Percentiles rank a stretch among this genome's conserved stretches.
phyloP scores from a whole-genome alignment of 2,113 vertebrate species.

The Carassius gibelio region DNA sequence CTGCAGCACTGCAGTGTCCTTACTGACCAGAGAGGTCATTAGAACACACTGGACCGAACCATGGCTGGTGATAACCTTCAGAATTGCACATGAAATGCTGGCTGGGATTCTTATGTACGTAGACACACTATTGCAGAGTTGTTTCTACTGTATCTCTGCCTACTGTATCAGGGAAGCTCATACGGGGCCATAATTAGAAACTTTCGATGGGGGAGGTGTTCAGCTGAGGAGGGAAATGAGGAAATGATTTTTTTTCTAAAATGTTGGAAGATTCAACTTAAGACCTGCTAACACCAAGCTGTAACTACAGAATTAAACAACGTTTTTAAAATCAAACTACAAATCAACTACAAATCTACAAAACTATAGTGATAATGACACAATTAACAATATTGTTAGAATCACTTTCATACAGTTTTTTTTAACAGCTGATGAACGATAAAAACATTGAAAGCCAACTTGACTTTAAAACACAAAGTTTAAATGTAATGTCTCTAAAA shows the following conservation, averaged over 20 bases:
- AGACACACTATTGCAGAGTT: not conserved
- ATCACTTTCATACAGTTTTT: not conserved
- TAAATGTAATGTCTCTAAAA: not conserved
- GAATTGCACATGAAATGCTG: not conserved
- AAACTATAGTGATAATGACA: not conserved
- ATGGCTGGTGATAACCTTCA: not conserved
- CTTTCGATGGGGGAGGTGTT: not conserved
- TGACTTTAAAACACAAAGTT: not conserved
- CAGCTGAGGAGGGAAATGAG: not conserved
- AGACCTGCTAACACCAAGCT: not conserved
- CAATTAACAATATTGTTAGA: not conserved
- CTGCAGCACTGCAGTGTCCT: not conserved
- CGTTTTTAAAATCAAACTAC: no score
- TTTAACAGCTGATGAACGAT: not conserved
- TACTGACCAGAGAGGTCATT: not conserved
- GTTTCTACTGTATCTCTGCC: constrained; percentile 3
- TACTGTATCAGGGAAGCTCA: not conserved
- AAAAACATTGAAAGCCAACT: not conserved
- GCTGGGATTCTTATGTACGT: not conserved
- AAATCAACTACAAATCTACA: not conserved
- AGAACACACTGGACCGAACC: not conserved
- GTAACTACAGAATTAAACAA: not conserved
- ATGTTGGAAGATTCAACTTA: not conserved
- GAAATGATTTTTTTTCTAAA: not conserved
- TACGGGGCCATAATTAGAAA: not conserved